Percentiles rank a stretch among this genome's conserved stretches.
These are phyloP conservation scores for Chaetodon trifasciatus DNA, from an alignment of 2,797 vertebrate genomes.

Conservation along the genomic window DNA sequence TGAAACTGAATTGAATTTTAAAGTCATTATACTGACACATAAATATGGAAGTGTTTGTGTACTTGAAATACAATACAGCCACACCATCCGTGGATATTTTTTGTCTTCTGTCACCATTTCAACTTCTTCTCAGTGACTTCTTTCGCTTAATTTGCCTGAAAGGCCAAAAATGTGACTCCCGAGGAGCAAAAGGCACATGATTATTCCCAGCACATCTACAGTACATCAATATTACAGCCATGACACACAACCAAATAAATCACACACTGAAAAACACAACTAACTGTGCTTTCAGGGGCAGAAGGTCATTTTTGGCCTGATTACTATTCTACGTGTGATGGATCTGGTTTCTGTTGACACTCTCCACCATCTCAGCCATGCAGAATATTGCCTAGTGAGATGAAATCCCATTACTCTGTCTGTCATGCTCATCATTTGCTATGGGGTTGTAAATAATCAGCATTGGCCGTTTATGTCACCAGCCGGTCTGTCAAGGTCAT, in stretches of 20 bases:
- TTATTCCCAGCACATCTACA: conserved; percentile 28
- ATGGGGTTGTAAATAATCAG: conserved; percentile 65
- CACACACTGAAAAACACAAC: conserved; percentile 24
- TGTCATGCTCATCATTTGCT: conserved; percentile 67
- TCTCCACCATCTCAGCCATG: conserved; percentile 43
- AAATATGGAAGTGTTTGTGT: conserved; percentile 24
- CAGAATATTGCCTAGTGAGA: conserved; percentile 57
- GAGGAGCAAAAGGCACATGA: background rate
- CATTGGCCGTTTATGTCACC: conserved; percentile 52
- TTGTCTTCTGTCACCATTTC: background rate
- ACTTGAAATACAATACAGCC: background rate
- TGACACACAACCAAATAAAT: conserved; percentile 40
- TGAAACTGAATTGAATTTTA: conserved; percentile 35
- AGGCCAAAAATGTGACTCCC: conserved; percentile 5
- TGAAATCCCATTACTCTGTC: conserved; percentile 70
- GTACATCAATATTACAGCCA: conserved; percentile 3
- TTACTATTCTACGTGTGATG: conserved; percentile 53
- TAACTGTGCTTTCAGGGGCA: conserved; percentile 37
- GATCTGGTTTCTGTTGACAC: conserved; percentile 39
- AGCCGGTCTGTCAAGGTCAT: conserved; percentile 73
- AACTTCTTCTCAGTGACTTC: background rate
- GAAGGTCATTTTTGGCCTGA: conserved; percentile 63
- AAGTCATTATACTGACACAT: conserved; percentile 30
- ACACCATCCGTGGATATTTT: background rate
- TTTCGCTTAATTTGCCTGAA: conserved; percentile 26